These are phyloP conservation scores for Muscicapa comitata DNA, from an alignment of 2,797 vertebrate genomes.

Conservation along the genomic window DNA sequence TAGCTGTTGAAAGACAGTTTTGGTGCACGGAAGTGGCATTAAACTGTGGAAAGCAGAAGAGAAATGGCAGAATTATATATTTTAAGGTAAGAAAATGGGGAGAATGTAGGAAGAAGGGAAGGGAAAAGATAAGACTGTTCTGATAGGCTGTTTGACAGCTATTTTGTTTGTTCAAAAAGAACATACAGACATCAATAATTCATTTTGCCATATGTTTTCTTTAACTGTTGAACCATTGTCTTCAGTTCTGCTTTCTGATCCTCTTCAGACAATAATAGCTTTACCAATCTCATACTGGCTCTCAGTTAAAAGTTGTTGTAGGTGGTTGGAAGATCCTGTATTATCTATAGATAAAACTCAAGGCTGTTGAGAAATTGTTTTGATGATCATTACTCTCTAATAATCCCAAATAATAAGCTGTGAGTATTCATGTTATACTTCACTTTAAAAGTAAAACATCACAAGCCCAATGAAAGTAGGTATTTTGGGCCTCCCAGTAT, in stretches of 20 bases:
- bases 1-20: not conserved
- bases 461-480: fast-evolving
- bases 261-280: not conserved
- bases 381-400: not conserved
- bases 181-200: not conserved
- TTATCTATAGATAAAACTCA: not conserved
- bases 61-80: not conserved
- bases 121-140: not conserved
- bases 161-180: not conserved
- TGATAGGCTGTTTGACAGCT: not conserved
- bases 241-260: not conserved
- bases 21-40: not conserved
- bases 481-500: not conserved
- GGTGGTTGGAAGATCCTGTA: not conserved
- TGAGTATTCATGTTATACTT: not conserved
- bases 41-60: not conserved
- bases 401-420: not conserved
- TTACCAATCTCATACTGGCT: not conserved
- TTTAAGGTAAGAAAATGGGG: not conserved
- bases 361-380: not conserved
- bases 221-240: not conserved
- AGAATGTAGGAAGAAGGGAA: not conserved
- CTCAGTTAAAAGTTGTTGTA: not conserved
- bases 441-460: not conserved
- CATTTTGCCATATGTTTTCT: not conserved